These are phyloP conservation scores for Paracyclopina nana DNA, from an alignment of 1,140 invertebrate genomes.

Conservation along the genomic window DNA sequence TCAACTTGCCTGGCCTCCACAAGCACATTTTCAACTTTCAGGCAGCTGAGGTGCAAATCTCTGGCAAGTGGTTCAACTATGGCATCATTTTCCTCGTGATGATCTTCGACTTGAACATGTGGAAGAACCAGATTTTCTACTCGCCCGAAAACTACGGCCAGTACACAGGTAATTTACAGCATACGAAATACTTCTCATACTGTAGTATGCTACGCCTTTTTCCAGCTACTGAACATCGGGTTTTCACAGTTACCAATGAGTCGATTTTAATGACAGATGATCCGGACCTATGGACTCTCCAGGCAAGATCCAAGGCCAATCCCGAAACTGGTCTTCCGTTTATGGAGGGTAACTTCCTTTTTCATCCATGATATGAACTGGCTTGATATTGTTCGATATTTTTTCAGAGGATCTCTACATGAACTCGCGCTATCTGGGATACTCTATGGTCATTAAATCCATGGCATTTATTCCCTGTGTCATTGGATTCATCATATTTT, in stretches of 20 bases:
- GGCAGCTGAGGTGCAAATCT: conserved; percentile 2
- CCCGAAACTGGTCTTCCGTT: conserved; percentile 25
- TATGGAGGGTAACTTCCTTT: conserved; percentile 21
- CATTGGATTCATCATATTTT: conserved; percentile 29
- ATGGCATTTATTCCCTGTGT: conserved; percentile 31
- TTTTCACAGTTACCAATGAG: conserved; percentile 29
- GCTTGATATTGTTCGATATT: neutral
- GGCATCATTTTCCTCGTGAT: conserved; percentile 36
- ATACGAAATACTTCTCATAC: conserved; percentile 7
- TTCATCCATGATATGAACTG: neutral
- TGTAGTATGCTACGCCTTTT: neutral
- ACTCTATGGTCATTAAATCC: conserved; percentile 27
- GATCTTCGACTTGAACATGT: conserved; percentile 38
- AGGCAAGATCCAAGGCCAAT: conserved; percentile 26
- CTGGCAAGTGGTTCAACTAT: conserved; percentile 39
- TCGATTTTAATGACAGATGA: conserved; percentile 26
- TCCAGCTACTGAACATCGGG: conserved; percentile 25
- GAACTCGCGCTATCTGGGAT: conserved; percentile 32
- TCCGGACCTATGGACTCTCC: conserved; percentile 26
- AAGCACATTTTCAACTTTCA: neutral
- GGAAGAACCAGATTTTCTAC: conserved; percentile 39
- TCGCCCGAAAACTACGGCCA: conserved; percentile 32
- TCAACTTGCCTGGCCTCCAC: conserved; percentile 33
- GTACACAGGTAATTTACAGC: conserved; percentile 26
- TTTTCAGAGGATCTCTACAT: conserved; percentile 30